A percentile compares a stretch with the other conserved stretches of the same genome.
Evolutionary conservation across 2,797 vertebrate species (phyloP).

Genomic region (Mico argentatus): DNA sequence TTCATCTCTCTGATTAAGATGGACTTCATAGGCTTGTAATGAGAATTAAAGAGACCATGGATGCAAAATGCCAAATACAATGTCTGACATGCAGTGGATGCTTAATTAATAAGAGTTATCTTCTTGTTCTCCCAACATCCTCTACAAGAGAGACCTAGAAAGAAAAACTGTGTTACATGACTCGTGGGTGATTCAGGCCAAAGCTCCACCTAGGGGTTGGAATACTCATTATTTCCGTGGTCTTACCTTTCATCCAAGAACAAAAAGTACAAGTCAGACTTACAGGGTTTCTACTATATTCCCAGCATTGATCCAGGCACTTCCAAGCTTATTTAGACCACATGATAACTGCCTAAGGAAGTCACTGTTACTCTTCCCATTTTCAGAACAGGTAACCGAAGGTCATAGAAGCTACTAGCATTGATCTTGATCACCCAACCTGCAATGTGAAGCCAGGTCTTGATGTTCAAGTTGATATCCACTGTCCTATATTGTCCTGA

Average conservation of each 20-base stretch:
- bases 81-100: neutral
- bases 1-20: neutral
- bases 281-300: neutral
- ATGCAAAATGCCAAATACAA: neutral
- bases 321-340: neutral
- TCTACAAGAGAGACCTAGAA: neutral
- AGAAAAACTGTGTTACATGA: neutral
- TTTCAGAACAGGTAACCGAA: neutral
- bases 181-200: neutral
- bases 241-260: neutral
- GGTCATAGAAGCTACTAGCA: neutral
- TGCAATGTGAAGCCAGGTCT: neutral
- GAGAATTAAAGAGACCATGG: neutral
- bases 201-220: neutral
- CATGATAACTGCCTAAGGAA: neutral
- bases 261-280: neutral
- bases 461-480: neutral
- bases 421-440: neutral
- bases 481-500: neutral
- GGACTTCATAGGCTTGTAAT: neutral
- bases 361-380: fast-evolving
- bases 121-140: neutral
- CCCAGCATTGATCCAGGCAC: neutral
- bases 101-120: neutral
- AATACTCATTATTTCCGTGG: neutral